phyloP scores from a whole-genome alignment of 2,888 invertebrate species.

The Eristalis arbustorum region DNA sequence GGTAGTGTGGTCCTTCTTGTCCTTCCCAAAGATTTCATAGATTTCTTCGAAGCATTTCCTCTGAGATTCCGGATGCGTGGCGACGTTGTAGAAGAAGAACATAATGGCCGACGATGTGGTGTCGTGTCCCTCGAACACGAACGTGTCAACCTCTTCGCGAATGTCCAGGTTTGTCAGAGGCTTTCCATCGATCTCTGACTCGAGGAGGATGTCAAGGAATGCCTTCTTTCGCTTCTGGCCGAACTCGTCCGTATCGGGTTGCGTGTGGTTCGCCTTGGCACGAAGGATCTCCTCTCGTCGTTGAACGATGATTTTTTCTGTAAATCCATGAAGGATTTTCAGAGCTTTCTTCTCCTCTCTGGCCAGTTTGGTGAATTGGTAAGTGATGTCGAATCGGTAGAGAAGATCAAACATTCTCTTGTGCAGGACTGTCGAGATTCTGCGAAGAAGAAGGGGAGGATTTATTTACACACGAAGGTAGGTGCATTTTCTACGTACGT shows the following conservation, averaged over 20 bases:
- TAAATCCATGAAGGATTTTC: conserved; percentile 81
- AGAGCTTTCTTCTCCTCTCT: conserved; percentile 81
- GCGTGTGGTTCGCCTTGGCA: conserved; percentile 45
- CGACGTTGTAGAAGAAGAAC: conserved; percentile 81
- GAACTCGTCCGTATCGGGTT: conserved; percentile 77
- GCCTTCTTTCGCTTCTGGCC: conserved; percentile 84
- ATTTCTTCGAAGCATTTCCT: conserved; percentile 81
- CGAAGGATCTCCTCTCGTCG: conserved; percentile 78
- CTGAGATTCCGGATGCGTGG: conserved; percentile 81
- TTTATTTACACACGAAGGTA: background rate
- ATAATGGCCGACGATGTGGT: conserved; percentile 81
- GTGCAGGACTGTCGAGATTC: conserved; percentile 78
- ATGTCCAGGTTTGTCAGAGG: conserved; percentile 83
- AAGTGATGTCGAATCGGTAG: conserved; percentile 77
- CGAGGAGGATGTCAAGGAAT: conserved; percentile 85
- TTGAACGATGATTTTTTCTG: conserved; percentile 82
- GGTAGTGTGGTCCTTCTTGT: conserved; percentile 75
- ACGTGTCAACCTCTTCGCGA: conserved; percentile 87
- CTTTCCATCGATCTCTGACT: conserved; percentile 83
- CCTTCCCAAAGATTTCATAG: conserved; percentile 77
- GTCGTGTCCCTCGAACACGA: conserved; percentile 85
- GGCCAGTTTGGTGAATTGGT: conserved; percentile 82
- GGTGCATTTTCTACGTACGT: conserved; percentile 80
- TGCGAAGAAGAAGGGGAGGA: conserved; percentile 31
- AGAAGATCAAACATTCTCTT: conserved; percentile 79